Evolutionary conservation across 2,797 vertebrate species (phyloP).

Genomic region (Anniella stebbinsi): DNA sequence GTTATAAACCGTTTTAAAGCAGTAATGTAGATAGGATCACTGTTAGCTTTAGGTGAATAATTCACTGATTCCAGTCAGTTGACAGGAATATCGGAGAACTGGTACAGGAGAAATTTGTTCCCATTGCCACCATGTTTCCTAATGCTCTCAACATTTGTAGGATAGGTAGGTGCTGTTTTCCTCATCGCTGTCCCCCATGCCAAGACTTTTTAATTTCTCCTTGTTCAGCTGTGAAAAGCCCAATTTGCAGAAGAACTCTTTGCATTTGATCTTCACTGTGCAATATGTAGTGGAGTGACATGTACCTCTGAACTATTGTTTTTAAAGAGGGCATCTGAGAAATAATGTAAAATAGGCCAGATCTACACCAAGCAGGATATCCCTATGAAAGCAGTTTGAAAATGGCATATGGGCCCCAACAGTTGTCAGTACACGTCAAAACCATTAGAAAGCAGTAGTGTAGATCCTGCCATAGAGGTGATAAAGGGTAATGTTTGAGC

Average conservation of each 20-base stretch:
- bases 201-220: not conserved
- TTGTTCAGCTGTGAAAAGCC: not conserved
- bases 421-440: too few relatives aligned
- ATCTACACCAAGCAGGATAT: too few relatives aligned
- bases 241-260: not conserved
- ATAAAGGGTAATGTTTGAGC: not conserved
- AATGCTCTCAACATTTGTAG: not conserved
- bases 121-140: not conserved
- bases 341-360: not conserved
- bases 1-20: too few relatives aligned
- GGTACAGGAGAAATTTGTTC: not conserved
- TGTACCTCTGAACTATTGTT: not conserved
- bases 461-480: not conserved
- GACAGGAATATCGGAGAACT: not conserved
- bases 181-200: not conserved
- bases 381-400: too few relatives aligned
- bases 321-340: not conserved
- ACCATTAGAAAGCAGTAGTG: too few relatives aligned
- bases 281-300: not conserved
- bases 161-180: not conserved
- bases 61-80: not conserved
- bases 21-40: too few relatives aligned
- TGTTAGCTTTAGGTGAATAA: not conserved
- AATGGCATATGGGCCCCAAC: too few relatives aligned
- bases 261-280: not conserved